Base-by-base conservation (phyloP, 2,888 invertebrate genomes). In the Mechanitis mazaeus region DNA sequence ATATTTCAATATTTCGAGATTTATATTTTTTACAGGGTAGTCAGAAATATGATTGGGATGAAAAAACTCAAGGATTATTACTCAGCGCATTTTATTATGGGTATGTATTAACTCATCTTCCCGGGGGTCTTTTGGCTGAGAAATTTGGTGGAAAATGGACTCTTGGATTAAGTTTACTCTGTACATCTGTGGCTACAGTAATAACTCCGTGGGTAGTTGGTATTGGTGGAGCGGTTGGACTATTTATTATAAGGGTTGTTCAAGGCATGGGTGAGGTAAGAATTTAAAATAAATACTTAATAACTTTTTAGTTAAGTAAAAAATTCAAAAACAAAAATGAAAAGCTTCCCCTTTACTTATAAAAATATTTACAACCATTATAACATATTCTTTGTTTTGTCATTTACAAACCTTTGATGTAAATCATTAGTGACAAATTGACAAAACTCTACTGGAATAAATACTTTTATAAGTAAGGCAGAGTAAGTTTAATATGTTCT, bases 81-180 rank as follows among this genome's bases (percentile, higher is more conserved):
- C 84, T 96, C 0, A 94, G 95, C 53, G 93, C 95, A 0, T 96
- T 96, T 79, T 96, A 95, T 82, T 96, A 95, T 87, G 96, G 96
- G 0, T 96, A 96, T 78, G 93, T 96, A 1, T 64, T 95, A 0
- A 95, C 96, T 0, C 96, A 96, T 75, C 80, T 97, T 38, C 96
- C 96, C 0, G 96, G 96, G 54, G 96, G 96, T 60, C 88, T 94
- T 58, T 76, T 97, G 46, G 94, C 96, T 0, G 95, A 95, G 72
- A 94, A 91, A 71, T 95, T 95, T 72, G 97, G 97, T 12, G 97
- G 96, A 1, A 97, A 96, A 83, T 94, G 95, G 90, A 93, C 95
- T 0, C 85, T 96, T 38, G 95, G 95, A 0, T 72, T 95, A 31
- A 97, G 97, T 12, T 92, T 97, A 38, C 82, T 97, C 1, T 90